Evolutionary conservation across 2,888 invertebrate genomes (phyloP), one percentile per base, ranked within the genome.

Genomic region (Eurytoma californica): DNA sequence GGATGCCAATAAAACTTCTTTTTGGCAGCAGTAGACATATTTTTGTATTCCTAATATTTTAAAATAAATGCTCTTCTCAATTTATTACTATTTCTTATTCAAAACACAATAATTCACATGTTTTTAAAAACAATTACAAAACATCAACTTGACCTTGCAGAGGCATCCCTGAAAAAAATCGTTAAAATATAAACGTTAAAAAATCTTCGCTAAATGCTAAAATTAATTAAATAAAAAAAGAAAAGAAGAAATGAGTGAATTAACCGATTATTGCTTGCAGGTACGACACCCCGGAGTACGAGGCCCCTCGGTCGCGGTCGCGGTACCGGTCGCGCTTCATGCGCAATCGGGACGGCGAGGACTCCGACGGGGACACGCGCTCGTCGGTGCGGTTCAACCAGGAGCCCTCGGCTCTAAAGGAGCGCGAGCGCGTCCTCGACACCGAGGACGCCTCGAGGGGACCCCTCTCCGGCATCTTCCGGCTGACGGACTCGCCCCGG

Each of bases 391-490:
- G 96, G 83, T 93, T 95, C 85, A 93, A 93, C 65, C 92, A 92
- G 90, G 93, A 86, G 53, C 51, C 75, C 58, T 76, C 75, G 86
- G 93, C 93, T 5, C 60, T 79, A 65, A 81, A 79, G 72, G 77
- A 81, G 18, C 74, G 82, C 20, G 94, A 95, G 86, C 92, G 93
- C 51, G 95, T 97, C 0, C 91, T 95, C 78, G 97, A 97, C 87
- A 97, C 97, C 9, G 97, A 97, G 91, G 97, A 97, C 87, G 97
- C 96, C 0, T 95, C 97, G 14, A 93, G 94, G 67, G 96, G 92
- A 14, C 97, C 97, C 7, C 92, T 98, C 2, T 97, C 97, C 90
- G 97, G 97, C 74, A 97, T 97, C 86, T 96, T 95, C 81, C 93
- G 97, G 58, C 91, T 97, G 49, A 94, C 95, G 73, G 97, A 97